Evolutionary conservation across 2,888 invertebrate species (phyloP).

Genomic region (Dryocosmus kuriphilus): DNA sequence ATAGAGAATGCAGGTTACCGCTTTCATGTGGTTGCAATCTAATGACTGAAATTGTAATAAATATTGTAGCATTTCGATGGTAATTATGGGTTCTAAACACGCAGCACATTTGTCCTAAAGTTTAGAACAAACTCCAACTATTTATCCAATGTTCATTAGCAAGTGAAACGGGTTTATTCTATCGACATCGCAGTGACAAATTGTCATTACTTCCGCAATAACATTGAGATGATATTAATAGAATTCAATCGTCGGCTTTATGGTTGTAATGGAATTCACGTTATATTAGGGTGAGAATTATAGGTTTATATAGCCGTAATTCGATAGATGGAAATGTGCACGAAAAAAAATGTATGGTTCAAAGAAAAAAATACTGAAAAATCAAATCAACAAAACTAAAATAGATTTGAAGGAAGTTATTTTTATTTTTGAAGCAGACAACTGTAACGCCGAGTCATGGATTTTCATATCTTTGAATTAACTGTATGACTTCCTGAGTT

Average conservation of each 20-base stretch:
- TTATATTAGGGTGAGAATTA: not conserved
- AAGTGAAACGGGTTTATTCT: constrained; percentile 7
- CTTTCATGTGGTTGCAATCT: constrained; percentile 29
- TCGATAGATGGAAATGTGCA: too few species aligned
- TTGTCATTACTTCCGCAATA: constrained; percentile 15
- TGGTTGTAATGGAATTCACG: not conserved
- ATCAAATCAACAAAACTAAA: too few species aligned
- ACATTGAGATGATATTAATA: constrained; percentile 6
- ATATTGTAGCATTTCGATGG: constrained; percentile 32
- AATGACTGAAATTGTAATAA: constrained; percentile 28
- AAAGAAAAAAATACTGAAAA: too few species aligned
- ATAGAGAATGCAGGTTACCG: constrained; percentile 13
- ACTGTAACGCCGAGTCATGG: too few species aligned
- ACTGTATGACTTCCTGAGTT: too few species aligned
- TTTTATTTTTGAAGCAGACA: too few species aligned
- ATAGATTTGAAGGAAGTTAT: too few species aligned
- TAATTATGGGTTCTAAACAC: constrained; percentile 21
- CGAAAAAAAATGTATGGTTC: too few species aligned
- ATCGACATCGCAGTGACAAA: constrained; percentile 6
- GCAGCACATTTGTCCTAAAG: constrained; percentile 5
- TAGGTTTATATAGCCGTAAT: not conserved
- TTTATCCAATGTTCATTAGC: not conserved
- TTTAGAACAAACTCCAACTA: not conserved
- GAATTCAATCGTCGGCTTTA: not conserved
- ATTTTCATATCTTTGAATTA: too few species aligned